Conservation (phyloP, 2,113 vertebrate genomes). For the Salvelinus sp. region DNA sequence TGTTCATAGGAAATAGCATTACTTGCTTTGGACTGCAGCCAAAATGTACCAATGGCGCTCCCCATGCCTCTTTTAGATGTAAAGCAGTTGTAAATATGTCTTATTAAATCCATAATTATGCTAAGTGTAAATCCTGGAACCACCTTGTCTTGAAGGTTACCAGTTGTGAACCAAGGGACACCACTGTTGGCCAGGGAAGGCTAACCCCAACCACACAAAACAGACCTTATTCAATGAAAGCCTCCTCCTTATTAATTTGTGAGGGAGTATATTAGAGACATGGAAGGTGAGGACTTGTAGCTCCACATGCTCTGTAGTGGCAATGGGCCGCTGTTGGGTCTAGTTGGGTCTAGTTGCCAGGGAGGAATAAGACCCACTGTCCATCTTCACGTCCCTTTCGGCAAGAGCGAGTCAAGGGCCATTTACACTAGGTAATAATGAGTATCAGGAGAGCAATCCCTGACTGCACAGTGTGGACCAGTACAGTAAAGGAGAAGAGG, state of each 20-base stretch:
- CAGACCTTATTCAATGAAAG: neutral
- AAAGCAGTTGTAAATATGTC: constrained; percentile 47
- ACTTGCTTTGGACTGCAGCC: constrained; percentile 47
- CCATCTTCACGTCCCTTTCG: constrained; percentile 45
- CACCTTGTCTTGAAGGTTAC: constrained; percentile 44
- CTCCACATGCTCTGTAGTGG: constrained; percentile 6
- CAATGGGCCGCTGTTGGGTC: neutral
- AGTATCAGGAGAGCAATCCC: constrained; percentile 49
- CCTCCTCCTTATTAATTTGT: neutral
- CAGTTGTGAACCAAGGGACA: constrained; percentile 31
- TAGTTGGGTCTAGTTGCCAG: constrained; percentile 30
- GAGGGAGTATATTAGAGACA: neutral
- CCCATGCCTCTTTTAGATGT: constrained; percentile 48
- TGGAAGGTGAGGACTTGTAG: neutral
- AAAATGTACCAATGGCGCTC: constrained; percentile 36
- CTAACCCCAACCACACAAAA: neutral
- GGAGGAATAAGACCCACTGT: constrained; percentile 37
- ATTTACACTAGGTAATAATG: constrained; percentile 66
- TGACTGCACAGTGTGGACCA: constrained; percentile 42
- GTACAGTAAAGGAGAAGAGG: constrained; percentile 36
- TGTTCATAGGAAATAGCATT: constrained; percentile 60
- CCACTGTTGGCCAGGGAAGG: neutral
- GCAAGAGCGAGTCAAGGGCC: constrained; percentile 59
- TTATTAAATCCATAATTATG: constrained; percentile 54
- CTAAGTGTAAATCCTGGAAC: constrained; percentile 60